A percentile compares a stretch with the other conserved stretches of the same genome.
Evolutionary conservation across 2,113 vertebrate genomes (phyloP).

Genomic region (Corvus moneduloides): DNA sequence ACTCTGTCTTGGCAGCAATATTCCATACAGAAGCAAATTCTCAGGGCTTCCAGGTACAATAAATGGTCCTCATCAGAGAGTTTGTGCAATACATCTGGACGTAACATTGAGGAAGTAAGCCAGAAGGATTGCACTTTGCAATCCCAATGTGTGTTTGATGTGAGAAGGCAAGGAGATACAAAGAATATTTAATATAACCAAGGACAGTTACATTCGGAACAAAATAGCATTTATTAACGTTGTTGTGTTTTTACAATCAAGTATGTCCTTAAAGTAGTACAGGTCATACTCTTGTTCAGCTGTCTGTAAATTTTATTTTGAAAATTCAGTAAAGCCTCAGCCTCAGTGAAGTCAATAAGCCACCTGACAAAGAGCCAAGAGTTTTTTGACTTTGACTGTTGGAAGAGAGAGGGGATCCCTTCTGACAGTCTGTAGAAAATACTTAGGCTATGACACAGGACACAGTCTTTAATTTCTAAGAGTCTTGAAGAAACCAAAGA

Average conservation of each 20-base stretch:
- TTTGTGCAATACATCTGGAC: neutral
- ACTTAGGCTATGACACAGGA: neutral
- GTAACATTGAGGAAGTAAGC: neutral
- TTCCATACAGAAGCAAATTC: conserved; percentile 1
- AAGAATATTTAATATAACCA: neutral
- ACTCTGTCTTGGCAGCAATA: conserved; percentile 12
- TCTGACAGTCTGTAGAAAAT: neutral
- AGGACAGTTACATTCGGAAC: neutral
- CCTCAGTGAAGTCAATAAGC: neutral
- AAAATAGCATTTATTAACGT: neutral
- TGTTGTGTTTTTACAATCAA: neutral
- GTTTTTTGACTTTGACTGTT: neutral
- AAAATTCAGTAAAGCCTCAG: neutral
- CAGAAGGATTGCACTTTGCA: neutral
- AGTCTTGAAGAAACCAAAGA: neutral
- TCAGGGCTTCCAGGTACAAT: neutral
- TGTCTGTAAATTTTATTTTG: neutral
- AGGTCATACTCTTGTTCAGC: neutral
- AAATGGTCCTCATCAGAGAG: neutral
- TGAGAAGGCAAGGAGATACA: neutral
- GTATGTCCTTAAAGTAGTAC: neutral
- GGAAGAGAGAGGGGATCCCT: neutral
- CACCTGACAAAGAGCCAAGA: neutral
- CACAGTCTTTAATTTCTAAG: neutral
- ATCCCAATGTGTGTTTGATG: neutral